Evolutionary conservation across 2,797 vertebrate genomes (phyloP), one percentile per base, ranked within the genome.

Genomic region (Pangasius macronema): DNA sequence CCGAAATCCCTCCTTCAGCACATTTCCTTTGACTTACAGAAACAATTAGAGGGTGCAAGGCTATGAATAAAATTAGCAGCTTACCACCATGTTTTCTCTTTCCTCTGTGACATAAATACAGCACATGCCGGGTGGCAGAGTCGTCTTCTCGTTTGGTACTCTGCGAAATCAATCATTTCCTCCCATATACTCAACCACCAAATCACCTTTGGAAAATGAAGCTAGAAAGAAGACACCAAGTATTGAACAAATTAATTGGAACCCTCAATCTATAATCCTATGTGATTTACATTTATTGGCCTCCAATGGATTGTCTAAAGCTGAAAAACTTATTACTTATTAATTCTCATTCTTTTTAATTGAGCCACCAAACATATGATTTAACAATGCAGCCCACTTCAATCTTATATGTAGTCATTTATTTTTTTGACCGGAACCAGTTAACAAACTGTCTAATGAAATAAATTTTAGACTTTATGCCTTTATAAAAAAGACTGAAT

Each of bases 1-100:
- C 36, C 11, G 1, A 18, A 63, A 82, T 63, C 36, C 57, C 57
- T 63, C 36, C 57, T 61, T 61, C 79, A 63, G 79, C 80, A 65
- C 59, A 65, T 82, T 27, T 30, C 24, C 65, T 84, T 65, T 27
- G 49, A 49, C 57, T 80, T 59, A 59, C 39, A 80, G 77, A 39
- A 82, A 70, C 46, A 67, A 79, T 68, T 46, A 82, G 33, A 46
- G 14, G 27, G 11, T 61, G n/a, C 57, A 82, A 63, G 79, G 24
- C 57, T 79, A 79, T 79, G 79, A 82, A 82, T 82, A 63, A 81
- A 61, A 82, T 82, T 61, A 63, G 24, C 55, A 42, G 55, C 55
- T 79, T 77, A 33, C 76, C 30, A 79, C 18, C 51, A 33, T 59
- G 77, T 39, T 39, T 59, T 81, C 55, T 2, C 22, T 57, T 59